Conservation (phyloP, 2,113 vertebrate species). For the Otis tarda region DNA sequence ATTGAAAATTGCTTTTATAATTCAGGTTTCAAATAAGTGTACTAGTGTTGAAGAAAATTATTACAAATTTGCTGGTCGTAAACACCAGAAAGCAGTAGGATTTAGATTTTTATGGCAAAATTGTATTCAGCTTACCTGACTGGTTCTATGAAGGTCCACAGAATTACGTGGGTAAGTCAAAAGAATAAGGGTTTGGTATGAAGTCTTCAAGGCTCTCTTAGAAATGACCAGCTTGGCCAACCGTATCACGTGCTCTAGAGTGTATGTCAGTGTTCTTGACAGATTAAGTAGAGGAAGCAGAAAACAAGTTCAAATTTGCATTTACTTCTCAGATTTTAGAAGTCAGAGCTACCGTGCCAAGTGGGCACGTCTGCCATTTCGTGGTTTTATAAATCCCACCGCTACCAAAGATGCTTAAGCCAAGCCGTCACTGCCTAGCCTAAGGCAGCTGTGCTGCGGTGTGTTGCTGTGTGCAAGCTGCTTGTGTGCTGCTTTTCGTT, state of each 20-base stretch:
- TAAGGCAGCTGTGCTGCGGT: neutral
- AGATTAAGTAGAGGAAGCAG: neutral
- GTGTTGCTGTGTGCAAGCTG: neutral
- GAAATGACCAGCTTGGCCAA: neutral
- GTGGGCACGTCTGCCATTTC: neutral
- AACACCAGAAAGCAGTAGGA: neutral
- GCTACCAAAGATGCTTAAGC: neutral
- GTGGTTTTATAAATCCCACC: neutral
- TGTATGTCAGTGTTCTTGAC: neutral
- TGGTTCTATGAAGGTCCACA: neutral
- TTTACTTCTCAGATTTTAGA: neutral
- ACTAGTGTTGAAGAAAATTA: neutral
- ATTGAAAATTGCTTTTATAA: constrained; percentile 63
- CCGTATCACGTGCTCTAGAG: neutral
- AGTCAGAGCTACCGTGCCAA: neutral
- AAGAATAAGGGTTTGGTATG: neutral
- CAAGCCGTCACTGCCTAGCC: neutral
- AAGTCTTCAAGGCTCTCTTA: neutral
- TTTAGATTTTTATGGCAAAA: neutral
- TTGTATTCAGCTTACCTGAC: neutral
- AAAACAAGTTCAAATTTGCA: neutral
- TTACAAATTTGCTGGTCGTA: neutral
- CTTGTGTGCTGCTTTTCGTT: neutral
- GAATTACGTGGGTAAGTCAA: neutral
- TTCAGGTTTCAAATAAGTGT: constrained; percentile 26